A percentile compares a stretch with the other conserved stretches of the same genome.
Evolutionary conservation across 2,113 vertebrate genomes (phyloP).

Genomic region (Redunca redunca): DNA sequence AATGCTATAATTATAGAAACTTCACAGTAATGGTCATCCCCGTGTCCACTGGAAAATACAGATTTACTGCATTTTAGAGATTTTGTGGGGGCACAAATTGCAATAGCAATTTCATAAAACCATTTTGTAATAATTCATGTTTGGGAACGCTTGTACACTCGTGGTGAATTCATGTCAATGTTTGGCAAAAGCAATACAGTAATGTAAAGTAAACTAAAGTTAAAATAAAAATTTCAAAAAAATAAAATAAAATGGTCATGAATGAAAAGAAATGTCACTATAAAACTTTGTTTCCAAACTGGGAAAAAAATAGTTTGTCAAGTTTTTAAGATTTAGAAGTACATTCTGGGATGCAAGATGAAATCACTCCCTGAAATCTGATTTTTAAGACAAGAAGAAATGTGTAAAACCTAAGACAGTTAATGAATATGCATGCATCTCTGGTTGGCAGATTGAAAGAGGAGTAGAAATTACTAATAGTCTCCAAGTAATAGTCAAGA

Average conservation of each 20-base stretch:
- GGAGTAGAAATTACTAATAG: neutral
- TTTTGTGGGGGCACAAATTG: neutral
- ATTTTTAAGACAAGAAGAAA: neutral
- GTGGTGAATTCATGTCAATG: too few species aligned
- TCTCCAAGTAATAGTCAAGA: neutral
- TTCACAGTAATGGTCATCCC: neutral
- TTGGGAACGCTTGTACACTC: too few species aligned
- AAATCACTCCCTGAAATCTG: neutral
- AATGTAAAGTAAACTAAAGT: too few species aligned
- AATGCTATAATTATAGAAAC: neutral
- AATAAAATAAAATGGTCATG: neutral
- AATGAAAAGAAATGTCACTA: neutral
- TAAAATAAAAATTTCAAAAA: too few species aligned
- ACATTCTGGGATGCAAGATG: neutral
- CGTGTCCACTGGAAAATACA: neutral
- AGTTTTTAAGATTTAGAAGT: slow-evolving; percentile 22
- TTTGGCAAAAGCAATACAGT: too few species aligned
- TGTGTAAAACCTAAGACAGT: neutral
- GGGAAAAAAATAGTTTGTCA: neutral
- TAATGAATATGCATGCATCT: neutral
- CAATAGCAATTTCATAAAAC: neutral
- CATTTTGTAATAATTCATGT: neutral
- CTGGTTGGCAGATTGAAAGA: neutral
- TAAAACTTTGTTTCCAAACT: neutral
- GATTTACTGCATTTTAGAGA: neutral